A percentile compares a stretch with the other conserved stretches of the same genome.
Conservation (phyloP, 2,888 invertebrate species). For the Crematogaster levior region DNA sequence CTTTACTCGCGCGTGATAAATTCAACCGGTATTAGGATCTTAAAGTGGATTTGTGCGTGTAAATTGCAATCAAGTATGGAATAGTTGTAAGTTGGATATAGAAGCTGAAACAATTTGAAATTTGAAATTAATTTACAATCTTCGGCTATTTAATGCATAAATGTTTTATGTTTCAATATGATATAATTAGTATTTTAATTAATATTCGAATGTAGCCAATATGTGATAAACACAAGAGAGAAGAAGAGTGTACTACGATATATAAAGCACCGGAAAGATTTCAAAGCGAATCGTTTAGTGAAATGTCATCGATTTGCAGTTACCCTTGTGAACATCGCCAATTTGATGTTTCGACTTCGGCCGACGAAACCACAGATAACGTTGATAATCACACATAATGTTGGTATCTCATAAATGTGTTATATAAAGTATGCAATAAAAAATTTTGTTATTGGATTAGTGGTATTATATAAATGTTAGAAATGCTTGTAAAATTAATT, state of each 20-base stretch:
- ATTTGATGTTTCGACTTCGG: conserved; percentile 55
- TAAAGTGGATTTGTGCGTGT: neutral
- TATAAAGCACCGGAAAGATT: neutral
- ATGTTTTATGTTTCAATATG: neutral
- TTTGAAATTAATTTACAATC: conserved; percentile 25
- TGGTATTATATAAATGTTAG: neutral
- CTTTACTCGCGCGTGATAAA: conserved; percentile 9
- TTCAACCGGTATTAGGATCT: neutral
- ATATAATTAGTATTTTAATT: conserved; percentile 8
- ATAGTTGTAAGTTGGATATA: neutral
- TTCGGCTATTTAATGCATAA: neutral
- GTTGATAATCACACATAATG: no score
- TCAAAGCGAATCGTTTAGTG: conserved; percentile 52
- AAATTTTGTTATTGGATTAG: neutral
- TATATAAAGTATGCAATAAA: neutral
- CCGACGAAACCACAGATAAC: conserved; percentile 72
- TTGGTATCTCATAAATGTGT: conserved; percentile 4
- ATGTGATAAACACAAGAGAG: neutral
- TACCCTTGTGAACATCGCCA: conserved; percentile 42
- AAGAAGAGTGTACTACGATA: conserved; percentile 3
- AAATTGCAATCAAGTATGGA: conserved; percentile 13
- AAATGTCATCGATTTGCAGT: conserved; percentile 38
- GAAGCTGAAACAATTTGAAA: neutral
- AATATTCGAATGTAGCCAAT: neutral
- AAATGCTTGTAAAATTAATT: neutral